Evolutionary conservation across 2,797 vertebrate species (phyloP), one percentile per base, ranked within the genome.

Genomic region (Ibycter americanus): DNA sequence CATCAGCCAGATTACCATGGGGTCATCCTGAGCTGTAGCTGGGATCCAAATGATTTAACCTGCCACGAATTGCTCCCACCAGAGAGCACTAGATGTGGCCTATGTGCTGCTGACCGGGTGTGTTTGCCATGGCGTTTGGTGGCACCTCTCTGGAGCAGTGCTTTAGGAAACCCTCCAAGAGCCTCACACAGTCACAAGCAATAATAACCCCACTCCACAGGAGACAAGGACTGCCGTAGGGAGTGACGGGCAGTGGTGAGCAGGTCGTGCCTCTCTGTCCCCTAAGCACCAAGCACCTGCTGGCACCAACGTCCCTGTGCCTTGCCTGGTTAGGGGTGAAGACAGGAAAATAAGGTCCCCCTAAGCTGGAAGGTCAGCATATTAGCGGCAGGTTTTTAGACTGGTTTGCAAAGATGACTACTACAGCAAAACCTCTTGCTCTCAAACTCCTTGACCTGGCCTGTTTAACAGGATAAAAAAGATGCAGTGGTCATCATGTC

Each of bases 101-200:
- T 55, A 26, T 2, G 19, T 34, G 40, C n/a, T 1, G 0, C 61
- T 59, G 68, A 15, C 26, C 56, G 38, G 31, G 47, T 5, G 15
- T 14, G 26, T 40, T 63, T 23, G 40, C 36, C 9, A 1, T 6
- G n/a, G 42, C 1, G 1, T 40, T 20, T 11, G 16, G 31, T 56
- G 44, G 62, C 58, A 22, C 20, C 31, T 17, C 4, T 18, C 12
- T 8, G 6, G 54, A 63, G 54, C n/a, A 44, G 27, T 3, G 1
- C 3, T 2, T 36, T 58, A 46, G 47, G 51, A 61, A 72, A 18
- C 13, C 26, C 40, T 29, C 44, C 47, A 12, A 16, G 44, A 12
- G 22, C 19, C 40, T 72, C 68, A 6, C 0, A 0, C 26, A n/a
- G 44, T 52, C 6, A 0, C 18, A 34, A 52, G 46, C 16, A 13